Percentiles rank a stretch among this genome's conserved stretches.
phyloP scores from a whole-genome alignment of 2,888 invertebrate species.

The Onchidella celtica region DNA sequence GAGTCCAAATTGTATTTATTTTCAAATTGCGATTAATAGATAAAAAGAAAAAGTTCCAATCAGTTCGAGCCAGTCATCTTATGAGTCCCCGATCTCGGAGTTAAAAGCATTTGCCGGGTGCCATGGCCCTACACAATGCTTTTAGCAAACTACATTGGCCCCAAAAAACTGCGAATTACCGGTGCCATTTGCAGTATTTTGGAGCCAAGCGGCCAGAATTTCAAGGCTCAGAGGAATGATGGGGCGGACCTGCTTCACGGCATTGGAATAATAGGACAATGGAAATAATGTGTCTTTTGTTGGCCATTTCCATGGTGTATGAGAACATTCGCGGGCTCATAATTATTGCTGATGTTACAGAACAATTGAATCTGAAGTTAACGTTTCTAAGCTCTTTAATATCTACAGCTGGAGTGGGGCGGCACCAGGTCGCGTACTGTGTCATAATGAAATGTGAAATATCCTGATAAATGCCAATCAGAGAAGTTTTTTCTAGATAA shows the following conservation, averaged over 20 bases:
- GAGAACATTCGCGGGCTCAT: no score
- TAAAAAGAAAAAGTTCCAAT: conserved; percentile 15
- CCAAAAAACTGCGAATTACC: conserved; percentile 2
- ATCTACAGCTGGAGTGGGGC: no score
- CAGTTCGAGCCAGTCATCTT: conserved; percentile 5
- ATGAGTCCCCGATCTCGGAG: background rate
- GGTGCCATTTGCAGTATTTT: background rate
- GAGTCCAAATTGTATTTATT: conserved; percentile 44
- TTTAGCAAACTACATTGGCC: background rate
- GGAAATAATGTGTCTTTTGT: no score
- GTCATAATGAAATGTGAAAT: no score
- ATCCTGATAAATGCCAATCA: no score
- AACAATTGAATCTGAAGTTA: no score
- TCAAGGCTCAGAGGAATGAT: background rate
- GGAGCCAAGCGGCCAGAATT: background rate
- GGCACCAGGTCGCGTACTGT: no score
- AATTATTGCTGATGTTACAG: no score
- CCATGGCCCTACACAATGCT: background rate
- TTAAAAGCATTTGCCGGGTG: conserved; percentile 19
- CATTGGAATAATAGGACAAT: no score
- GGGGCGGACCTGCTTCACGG: background rate
- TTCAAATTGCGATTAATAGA: conserved; percentile 45
- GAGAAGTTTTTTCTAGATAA: no score
- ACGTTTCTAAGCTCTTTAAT: no score
- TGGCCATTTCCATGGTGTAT: no score